Base-by-base conservation (phyloP, 2,888 invertebrate genomes). In the Eugnorisma glareosa region DNA sequence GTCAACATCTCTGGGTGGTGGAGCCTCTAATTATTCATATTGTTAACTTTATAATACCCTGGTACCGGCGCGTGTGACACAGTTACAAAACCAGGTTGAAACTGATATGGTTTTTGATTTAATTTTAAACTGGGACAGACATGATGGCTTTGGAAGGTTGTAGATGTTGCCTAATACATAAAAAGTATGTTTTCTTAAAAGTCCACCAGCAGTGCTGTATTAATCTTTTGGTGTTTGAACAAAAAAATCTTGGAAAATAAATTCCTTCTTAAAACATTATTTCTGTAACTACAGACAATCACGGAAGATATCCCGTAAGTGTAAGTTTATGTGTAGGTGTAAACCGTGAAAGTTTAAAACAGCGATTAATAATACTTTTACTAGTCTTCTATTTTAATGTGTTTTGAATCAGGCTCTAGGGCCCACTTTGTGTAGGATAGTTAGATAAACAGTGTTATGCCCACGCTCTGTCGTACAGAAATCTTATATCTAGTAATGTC, bases 11-110 rank as follows among this genome's bases (percentile, higher is more conserved):
- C 57, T 31, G 11, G 24, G 13, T 69, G 43, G 37, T n/a, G 48
- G 31, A n/a, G 28, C 63, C 43, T 40, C 59, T 61, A 82, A 70
- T 81, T 82, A 77, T 77, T 80, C 66, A 77, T 59, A 67, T 43
- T 45, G n/a, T 7, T 77, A 77, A 69, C 67, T 80, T 80, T 82
- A 82, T 82, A 54, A 82, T 69, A 37, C 51, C 45, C 75, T 57
- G 35, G 66, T 69, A 69, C 75, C 43, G 13, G 21, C 18, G 35
- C 51, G 67, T 67, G 63, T 82, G 75, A 79, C 79, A 79, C 54
- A 82, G 51, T 75, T 75, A 54, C n/a, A 6, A 37, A 67, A 81
- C 7, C 73, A 59, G 21, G 74, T 67, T 73, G 66, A n/a, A 35
- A 67, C 35, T 37, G 37, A 72, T 48, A 48, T 57, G 51, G 28